A percentile compares a stretch with the other conserved stretches of the same genome.
Evolutionary conservation across 2,888 invertebrate genomes (phyloP).

Genomic region (Pyralis farinalis): DNA sequence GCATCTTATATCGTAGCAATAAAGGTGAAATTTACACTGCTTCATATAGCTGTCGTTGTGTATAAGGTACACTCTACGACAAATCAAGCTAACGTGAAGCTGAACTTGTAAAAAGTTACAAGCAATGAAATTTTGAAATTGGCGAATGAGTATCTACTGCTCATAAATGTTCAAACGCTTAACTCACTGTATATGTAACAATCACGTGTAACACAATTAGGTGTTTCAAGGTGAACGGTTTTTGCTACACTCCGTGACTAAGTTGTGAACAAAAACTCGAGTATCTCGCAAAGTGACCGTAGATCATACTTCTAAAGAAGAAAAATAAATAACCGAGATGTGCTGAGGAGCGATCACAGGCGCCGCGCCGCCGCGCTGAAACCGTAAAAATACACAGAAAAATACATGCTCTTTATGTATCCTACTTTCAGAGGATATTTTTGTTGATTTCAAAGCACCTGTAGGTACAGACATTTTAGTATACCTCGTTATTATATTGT

Average conservation of each 20-base stretch:
- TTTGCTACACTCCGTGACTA: conserved; percentile 64
- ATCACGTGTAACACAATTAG: conserved; percentile 54
- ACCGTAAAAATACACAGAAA: conserved; percentile 6
- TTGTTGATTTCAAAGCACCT: no score
- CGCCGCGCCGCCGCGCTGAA: conserved; percentile 1
- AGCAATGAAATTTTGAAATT: no score
- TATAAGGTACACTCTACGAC: no score
- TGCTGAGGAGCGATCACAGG: not conserved
- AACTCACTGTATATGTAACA: conserved; percentile 45
- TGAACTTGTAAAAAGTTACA: no score
- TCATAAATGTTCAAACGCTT: no score
- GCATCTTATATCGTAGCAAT: no score
- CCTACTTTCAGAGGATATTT: not conserved
- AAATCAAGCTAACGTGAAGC: no score
- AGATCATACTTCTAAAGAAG: conserved; percentile 6
- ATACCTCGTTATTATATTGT: no score
- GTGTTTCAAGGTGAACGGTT: conserved; percentile 58
- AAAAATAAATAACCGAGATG: conserved; percentile 4
- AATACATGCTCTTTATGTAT: conserved; percentile 1
- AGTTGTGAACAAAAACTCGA: conserved; percentile 34
- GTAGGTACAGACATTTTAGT: no score
- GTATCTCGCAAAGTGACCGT: conserved; percentile 14
- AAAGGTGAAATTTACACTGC: no score
- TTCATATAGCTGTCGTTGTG: no score
- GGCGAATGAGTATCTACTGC: no score